phyloP scores from a whole-genome alignment of 2,113 vertebrate genomes.

The Lichenostomus cassidix region DNA sequence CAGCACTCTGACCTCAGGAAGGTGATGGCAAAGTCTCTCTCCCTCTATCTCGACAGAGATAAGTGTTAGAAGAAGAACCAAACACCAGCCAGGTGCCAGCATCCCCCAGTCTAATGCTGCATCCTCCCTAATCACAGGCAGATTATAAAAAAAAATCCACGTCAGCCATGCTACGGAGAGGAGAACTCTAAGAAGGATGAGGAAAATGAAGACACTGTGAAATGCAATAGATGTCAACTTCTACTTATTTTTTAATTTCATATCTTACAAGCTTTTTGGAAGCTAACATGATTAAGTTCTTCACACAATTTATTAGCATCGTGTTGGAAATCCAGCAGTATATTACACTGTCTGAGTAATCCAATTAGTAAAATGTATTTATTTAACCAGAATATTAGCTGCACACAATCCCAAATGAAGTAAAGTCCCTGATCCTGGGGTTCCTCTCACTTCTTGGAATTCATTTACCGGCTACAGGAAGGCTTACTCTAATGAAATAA shows the following conservation, averaged over 20 bases:
- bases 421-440: constrained; percentile 32
- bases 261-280: constrained; percentile 73
- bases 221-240: constrained; percentile 68
- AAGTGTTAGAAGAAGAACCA: neutral
- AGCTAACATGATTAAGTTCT: constrained; percentile 78
- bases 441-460: constrained; percentile 1
- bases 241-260: constrained; percentile 74
- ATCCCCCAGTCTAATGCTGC: neutral
- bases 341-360: constrained; percentile 74
- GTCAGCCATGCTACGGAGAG: neutral
- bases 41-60: neutral
- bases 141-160: constrained; percentile 54
- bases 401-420: constrained; percentile 43
- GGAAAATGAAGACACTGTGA: constrained; percentile 40
- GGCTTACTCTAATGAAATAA: constrained; percentile 59
- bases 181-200: constrained; percentile 67
- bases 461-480: constrained; percentile 39
- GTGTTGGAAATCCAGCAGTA: constrained; percentile 71
- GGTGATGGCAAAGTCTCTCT: neutral
- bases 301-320: constrained; percentile 80
- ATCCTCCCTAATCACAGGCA: constrained; percentile 37
- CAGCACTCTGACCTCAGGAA: neutral
- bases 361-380: constrained; percentile 79
- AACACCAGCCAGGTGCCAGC: neutral
- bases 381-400: constrained; percentile 72